Conservation (phyloP, 2,113 vertebrate genomes). For the Apteryx mantelli region DNA sequence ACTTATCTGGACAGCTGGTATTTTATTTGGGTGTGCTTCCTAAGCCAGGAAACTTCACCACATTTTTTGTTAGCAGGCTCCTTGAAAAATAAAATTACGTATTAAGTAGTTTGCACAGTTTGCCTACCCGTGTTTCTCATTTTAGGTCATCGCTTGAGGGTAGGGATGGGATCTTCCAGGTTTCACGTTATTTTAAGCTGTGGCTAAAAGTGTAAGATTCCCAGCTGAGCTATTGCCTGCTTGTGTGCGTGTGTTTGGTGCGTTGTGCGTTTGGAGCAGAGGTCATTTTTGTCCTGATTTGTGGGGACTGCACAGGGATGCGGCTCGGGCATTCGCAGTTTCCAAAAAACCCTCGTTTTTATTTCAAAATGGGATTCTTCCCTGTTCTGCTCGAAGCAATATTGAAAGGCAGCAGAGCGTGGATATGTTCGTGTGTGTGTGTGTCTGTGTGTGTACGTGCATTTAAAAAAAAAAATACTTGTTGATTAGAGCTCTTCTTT, state of each 20-base stretch:
- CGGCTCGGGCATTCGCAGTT: not conserved
- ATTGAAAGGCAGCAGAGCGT: not conserved
- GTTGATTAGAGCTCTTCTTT: constrained; percentile 78
- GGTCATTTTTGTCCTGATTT: constrained; percentile 24
- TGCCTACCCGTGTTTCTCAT: constrained; percentile 34
- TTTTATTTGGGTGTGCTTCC: constrained; percentile 69
- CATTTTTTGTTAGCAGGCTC: constrained; percentile 59
- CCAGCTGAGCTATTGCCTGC: constrained; percentile 3
- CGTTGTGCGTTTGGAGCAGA: not conserved
- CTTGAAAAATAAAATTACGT: constrained; percentile 67
- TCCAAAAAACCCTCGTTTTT: not conserved
- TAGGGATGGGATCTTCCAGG: constrained; percentile 56
- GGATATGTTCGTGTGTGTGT: not conserved
- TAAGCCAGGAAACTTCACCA: constrained; percentile 70
- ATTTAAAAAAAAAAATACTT: constrained; percentile 56
- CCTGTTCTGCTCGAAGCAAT: not conserved
- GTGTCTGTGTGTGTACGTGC: not conserved
- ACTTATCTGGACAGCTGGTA: constrained; percentile 68
- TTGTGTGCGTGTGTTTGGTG: not conserved
- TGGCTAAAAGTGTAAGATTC: constrained; percentile 22
- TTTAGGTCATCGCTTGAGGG: constrained; percentile 57
- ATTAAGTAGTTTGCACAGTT: constrained; percentile 57
- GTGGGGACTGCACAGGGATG: not conserved
- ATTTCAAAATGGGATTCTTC: not conserved
- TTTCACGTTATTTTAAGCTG: constrained; percentile 38